phyloP scores from a whole-genome alignment of 2,888 invertebrate species.

The Archips crataeganus region DNA sequence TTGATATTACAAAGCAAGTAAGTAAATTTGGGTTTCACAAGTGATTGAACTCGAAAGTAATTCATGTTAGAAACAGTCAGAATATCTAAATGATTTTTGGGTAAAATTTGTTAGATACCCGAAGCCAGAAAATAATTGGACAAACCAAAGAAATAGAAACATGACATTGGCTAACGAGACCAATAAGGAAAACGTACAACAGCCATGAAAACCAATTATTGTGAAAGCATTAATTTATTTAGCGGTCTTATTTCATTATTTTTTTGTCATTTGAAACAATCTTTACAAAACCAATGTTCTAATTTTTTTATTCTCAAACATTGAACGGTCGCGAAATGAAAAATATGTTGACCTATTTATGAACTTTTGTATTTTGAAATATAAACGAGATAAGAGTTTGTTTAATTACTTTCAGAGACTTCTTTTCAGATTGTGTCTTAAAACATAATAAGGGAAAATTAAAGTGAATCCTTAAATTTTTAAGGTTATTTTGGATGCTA shows the following conservation, averaged over 20 bases:
- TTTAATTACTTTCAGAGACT: background rate
- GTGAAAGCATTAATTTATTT: conserved; percentile 31
- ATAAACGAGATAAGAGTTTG: background rate
- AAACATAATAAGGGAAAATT: too few relatives aligned
- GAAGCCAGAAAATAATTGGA: conserved; percentile 33
- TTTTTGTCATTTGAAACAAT: background rate
- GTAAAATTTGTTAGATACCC: conserved; percentile 1
- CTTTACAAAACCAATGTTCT: background rate
- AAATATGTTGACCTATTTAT: background rate
- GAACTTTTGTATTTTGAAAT: background rate
- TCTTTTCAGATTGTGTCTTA: too few relatives aligned
- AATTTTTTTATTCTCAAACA: background rate
- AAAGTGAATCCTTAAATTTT: too few relatives aligned
- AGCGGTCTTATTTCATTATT: conserved; percentile 24
- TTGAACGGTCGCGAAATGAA: background rate
- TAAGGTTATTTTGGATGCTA: too few relatives aligned
- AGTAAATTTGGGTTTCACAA: too few relatives aligned
- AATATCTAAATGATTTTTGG: background rate
- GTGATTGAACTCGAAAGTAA: background rate
- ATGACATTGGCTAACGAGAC: conserved; percentile 34
- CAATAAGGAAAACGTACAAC: conserved; percentile 29
- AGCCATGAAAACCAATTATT: conserved; percentile 34
- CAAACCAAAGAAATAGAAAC: conserved; percentile 27
- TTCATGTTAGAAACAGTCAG: background rate
- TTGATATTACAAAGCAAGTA: too few relatives aligned